A percentile compares a stretch with the other conserved stretches of the same genome.
Evolutionary conservation across 2,797 vertebrate species (phyloP).

Genomic region (Gastrophryne carolinensis): DNA sequence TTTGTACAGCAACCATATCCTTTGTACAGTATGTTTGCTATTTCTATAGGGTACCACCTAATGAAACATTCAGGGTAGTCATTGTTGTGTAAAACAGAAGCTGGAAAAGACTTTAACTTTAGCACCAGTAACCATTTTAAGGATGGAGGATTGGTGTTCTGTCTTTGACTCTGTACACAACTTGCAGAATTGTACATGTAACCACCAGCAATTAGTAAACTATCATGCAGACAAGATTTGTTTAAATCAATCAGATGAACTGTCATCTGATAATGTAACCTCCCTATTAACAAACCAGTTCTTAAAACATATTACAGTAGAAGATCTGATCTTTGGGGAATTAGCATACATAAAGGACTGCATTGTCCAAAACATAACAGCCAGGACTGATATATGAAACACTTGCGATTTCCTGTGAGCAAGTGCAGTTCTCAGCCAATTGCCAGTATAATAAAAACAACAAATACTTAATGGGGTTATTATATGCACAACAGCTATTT

Average conservation of each 20-base stretch:
- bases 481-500: not conserved
- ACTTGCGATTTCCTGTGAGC: constrained; percentile 9
- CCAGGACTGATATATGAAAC: not conserved
- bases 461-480: not conserved
- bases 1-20: too few relatives aligned
- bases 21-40: too few relatives aligned
- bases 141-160: too few relatives aligned
- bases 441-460: constrained; percentile 6
- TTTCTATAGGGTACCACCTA: too few relatives aligned
- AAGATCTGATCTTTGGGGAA: not conserved
- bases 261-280: not conserved
- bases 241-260: not conserved
- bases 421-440: not conserved
- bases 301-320: not conserved
- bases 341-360: not conserved
- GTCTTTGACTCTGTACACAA: too few relatives aligned
- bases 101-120: too few relatives aligned
- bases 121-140: too few relatives aligned
- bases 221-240: too few relatives aligned
- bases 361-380: not conserved
- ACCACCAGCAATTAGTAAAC: too few relatives aligned
- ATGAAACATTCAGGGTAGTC: too few relatives aligned
- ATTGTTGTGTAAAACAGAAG: too few relatives aligned
- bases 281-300: not conserved
- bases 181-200: too few relatives aligned